These are phyloP conservation scores for Lagorchestes hirsutus DNA, from an alignment of 2,797 vertebrate genomes.

Conservation along the genomic window DNA sequence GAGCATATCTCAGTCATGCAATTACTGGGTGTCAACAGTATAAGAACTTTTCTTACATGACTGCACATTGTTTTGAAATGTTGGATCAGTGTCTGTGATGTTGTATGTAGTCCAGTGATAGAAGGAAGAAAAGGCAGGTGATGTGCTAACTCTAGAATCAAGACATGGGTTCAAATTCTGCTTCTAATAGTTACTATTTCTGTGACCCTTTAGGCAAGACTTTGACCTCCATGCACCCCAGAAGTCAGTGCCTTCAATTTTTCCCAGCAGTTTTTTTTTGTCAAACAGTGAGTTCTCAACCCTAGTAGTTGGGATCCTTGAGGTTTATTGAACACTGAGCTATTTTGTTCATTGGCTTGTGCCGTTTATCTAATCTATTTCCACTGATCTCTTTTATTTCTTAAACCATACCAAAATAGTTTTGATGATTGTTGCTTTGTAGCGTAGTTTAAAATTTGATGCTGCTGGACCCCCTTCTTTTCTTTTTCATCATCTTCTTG, in stretches of 20 bases:
- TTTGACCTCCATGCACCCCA: neutral
- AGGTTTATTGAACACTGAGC: neutral
- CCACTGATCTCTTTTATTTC: neutral
- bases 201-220: neutral
- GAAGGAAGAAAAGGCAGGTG: neutral
- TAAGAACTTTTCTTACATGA: neutral
- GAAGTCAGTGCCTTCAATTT: neutral
- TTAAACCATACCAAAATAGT: neutral
- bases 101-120: neutral
- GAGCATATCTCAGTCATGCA: too few species aligned
- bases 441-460: neutral
- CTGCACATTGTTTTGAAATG: neutral
- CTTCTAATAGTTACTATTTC: neutral
- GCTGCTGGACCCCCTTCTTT: neutral
- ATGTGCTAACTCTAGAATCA: neutral
- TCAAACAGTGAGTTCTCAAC: neutral
- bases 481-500: neutral
- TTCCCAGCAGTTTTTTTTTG: neutral
- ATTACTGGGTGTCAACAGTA: neutral
- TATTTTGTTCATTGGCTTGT: neutral
- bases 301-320: neutral
- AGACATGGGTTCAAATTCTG: neutral
- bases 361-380: neutral
- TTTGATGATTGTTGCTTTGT: neutral
- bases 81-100: neutral